Conservation (phyloP, 2,797 vertebrate species). For the Helarctos malayanus region DNA sequence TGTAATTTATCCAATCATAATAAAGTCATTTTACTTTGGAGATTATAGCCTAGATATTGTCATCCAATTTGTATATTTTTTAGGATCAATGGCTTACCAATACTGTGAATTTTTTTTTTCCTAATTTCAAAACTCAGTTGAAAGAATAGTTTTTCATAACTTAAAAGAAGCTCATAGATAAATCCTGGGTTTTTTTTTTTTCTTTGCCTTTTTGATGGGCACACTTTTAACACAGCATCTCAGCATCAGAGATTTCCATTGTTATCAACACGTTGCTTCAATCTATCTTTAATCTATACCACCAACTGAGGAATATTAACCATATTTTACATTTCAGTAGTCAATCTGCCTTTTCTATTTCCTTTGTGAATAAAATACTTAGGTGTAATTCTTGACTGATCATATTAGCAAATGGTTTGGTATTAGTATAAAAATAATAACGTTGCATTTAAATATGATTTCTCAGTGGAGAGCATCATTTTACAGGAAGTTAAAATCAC, state of each 20-base stretch:
- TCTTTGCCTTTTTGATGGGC: not conserved
- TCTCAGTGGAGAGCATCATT: constrained; percentile 34
- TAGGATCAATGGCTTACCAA: constrained; percentile 11
- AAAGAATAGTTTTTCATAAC: constrained; percentile 56
- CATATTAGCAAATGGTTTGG: constrained; percentile 59
- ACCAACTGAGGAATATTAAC: constrained; percentile 49
- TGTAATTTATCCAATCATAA: constrained; percentile 46
- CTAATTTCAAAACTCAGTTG: constrained; percentile 42
- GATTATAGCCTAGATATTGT: not conserved
- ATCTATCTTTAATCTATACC: constrained; percentile 4
- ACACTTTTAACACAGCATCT: not conserved
- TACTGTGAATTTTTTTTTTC: not conserved
- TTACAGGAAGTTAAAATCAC: constrained; percentile 53
- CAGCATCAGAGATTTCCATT: not conserved
- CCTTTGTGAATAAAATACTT: constrained; percentile 64
- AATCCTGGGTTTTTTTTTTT: not conserved
- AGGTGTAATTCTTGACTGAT: constrained; percentile 55
- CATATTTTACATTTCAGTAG: constrained; percentile 63
- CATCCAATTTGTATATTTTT: constrained; percentile 47
- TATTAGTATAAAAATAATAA: constrained; percentile 50
- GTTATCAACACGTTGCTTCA: not conserved
- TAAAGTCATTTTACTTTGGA: constrained; percentile 64
- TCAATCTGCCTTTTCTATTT: constrained; percentile 65
- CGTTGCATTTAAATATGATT: constrained; percentile 62
- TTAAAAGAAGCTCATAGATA: not conserved